Percentiles rank a stretch among this genome's conserved stretches.
phyloP scores from a whole-genome alignment of 2,797 vertebrate species.

The Scarus forsteni region DNA sequence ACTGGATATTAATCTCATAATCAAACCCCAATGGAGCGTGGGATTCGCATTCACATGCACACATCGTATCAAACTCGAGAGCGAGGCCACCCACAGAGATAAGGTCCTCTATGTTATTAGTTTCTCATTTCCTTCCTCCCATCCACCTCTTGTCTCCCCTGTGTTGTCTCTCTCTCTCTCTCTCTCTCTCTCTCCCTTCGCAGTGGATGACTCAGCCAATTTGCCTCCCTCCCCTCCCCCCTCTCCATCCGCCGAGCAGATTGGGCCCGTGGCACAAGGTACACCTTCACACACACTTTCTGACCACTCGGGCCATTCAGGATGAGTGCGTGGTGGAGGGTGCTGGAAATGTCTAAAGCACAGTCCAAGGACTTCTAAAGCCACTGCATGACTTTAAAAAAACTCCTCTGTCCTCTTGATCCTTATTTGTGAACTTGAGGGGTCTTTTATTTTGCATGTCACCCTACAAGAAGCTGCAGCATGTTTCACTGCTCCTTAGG shows the following conservation, averaged over 20 bases:
- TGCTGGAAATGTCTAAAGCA: slow-evolving; percentile 17
- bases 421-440: slow-evolving; percentile 6
- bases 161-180: slow-evolving; percentile 61
- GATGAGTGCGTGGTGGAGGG: slow-evolving; percentile 61
- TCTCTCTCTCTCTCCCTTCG: slow-evolving; percentile 54
- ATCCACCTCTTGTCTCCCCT: slow-evolving; percentile 73
- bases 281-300: slow-evolving; percentile 70
- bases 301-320: slow-evolving; percentile 34
- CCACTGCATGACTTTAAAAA: slow-evolving; percentile 21
- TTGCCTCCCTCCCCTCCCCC: slow-evolving; percentile 96
- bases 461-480: slow-evolving; percentile 40
- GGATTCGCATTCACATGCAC: slow-evolving; percentile 13
- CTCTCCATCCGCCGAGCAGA: slow-evolving; percentile 93
- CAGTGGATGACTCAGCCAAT: slow-evolving; percentile 91
- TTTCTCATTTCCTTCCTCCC: slow-evolving; percentile 67
- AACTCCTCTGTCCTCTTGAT: slow-evolving; percentile 48
- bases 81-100: slow-evolving; percentile 66
- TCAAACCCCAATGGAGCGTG: slow-evolving; percentile 78
- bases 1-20: slow-evolving; percentile 83
- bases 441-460: slow-evolving; percentile 33
- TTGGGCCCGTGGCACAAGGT: slow-evolving; percentile 91
- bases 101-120: slow-evolving; percentile 74
- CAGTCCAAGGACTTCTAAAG: too few relatives aligned
- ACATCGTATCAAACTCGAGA: slow-evolving; percentile 14
- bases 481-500: slow-evolving; percentile 26